These are phyloP conservation scores for Cryptoleucopteryx plumbea DNA, from an alignment of 2,113 vertebrate species.

Conservation along the genomic window DNA sequence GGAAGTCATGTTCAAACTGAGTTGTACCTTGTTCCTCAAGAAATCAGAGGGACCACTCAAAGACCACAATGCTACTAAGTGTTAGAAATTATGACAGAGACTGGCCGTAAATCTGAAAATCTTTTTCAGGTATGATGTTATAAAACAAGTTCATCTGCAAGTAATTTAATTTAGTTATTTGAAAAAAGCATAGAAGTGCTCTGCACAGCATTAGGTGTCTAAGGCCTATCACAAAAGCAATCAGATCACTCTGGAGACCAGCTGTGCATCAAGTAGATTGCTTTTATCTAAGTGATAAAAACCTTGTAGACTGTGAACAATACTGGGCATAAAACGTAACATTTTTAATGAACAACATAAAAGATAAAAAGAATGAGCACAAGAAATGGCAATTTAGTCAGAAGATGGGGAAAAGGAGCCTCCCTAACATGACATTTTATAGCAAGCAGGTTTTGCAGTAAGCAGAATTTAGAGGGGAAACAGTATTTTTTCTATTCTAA, in stretches of 20 bases:
- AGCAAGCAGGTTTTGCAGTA: not conserved
- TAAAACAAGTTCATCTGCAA: conserved; percentile 32
- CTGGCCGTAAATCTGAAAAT: not conserved
- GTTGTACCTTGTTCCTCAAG: not conserved
- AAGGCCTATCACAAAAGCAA: conserved; percentile 50
- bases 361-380: conserved; percentile 41
- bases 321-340: conserved; percentile 40
- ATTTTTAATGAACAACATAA: conserved; percentile 66
- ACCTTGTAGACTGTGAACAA: conserved; percentile 68
- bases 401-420: not conserved
- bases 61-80: not conserved
- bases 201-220: conserved; percentile 34
- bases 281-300: conserved; percentile 72
- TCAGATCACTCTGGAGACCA: conserved; percentile 54
- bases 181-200: not conserved
- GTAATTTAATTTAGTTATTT: conserved; percentile 51
- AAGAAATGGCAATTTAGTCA: conserved; percentile 42
- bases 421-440: conserved; percentile 31
- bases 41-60: not conserved
- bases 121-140: not conserved
- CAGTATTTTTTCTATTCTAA: not conserved
- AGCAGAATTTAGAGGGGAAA: conserved; percentile 11
- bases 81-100: not conserved
- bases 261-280: conserved; percentile 62
- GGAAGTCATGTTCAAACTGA: not conserved